phyloP scores from a whole-genome alignment of 1,140 invertebrate genomes.

The Battus philenor region DNA sequence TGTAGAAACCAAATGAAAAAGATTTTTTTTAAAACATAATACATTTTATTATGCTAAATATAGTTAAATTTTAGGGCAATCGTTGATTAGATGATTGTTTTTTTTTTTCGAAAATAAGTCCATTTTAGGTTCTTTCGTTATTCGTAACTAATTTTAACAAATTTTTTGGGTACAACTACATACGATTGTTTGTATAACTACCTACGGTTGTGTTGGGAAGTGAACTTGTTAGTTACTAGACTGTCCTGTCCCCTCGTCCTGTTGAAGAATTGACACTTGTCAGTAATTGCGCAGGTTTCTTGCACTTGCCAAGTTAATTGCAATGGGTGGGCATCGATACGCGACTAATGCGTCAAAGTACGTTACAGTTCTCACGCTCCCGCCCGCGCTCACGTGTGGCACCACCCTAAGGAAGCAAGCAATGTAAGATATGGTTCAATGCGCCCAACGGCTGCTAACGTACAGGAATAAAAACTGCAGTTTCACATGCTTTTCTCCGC shows the following conservation, averaged over 20 bases:
- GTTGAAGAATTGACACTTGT: not conserved
- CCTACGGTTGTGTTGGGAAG: too few species aligned
- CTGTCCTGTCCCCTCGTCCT: not conserved
- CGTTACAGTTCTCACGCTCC: slow-evolving; percentile 55
- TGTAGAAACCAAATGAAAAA: too few species aligned
- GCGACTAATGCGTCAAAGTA: slow-evolving; percentile 35
- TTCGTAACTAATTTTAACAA: too few species aligned
- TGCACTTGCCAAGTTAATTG: slow-evolving; percentile 50
- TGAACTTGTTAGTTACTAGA: too few species aligned
- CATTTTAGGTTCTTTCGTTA: too few species aligned
- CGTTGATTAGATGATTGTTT: too few species aligned
- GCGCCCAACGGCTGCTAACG: slow-evolving; percentile 48
- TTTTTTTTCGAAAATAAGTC: too few species aligned
- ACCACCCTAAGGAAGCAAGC: slow-evolving; percentile 50
- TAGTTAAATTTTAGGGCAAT: too few species aligned
- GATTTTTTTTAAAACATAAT: too few species aligned
- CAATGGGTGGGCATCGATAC: slow-evolving; percentile 33
- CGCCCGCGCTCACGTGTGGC: slow-evolving; percentile 30
- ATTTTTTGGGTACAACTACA: too few species aligned
- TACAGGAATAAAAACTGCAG: slow-evolving; percentile 35
- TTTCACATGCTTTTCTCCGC: slow-evolving; percentile 27
- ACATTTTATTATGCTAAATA: too few species aligned
- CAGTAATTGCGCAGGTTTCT: not conserved
- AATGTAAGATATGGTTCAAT: slow-evolving; percentile 59
- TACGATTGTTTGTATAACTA: too few species aligned